Conservation (phyloP, 2,797 vertebrate genomes). For the Siniperca obscura region DNA sequence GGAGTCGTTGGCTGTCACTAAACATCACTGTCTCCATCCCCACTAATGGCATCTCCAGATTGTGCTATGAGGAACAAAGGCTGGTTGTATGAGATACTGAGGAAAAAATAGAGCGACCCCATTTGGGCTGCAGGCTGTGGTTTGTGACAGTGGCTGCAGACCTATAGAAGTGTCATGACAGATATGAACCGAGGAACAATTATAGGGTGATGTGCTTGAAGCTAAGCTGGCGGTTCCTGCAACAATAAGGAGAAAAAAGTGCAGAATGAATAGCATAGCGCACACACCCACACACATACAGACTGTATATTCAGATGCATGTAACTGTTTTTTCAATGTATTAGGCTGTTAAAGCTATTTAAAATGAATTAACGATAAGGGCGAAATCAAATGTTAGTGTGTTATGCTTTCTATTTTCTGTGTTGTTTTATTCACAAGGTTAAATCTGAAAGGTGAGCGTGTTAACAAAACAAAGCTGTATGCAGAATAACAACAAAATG, state of each 20-base stretch:
- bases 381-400: constrained; percentile 35
- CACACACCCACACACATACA: neutral
- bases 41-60: constrained; percentile 87
- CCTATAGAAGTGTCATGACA: constrained; percentile 77
- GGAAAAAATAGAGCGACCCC: constrained; percentile 70
- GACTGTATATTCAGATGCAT: neutral
- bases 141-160: constrained; percentile 73
- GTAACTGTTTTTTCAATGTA: neutral
- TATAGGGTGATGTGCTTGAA: constrained; percentile 72
- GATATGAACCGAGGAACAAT: constrained; percentile 77
- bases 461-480: constrained; percentile 58
- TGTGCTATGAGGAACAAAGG: constrained; percentile 82
- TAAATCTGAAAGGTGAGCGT: constrained; percentile 57
- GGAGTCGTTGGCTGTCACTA: constrained; percentile 84
- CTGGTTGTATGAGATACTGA: constrained; percentile 72
- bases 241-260: constrained; percentile 31
- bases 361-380: constrained; percentile 29
- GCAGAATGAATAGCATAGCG: constrained; percentile 44
- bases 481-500: constrained; percentile 58
- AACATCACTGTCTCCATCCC: constrained; percentile 83
- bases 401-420: constrained; percentile 2
- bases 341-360: constrained; percentile 28
- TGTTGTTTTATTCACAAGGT: constrained; percentile 64
- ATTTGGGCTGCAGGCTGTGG: constrained; percentile 72
- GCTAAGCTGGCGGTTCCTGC: constrained; percentile 60